These are phyloP conservation scores for Manacus vitellinus DNA, from an alignment of 2,113 vertebrate species.

Conservation along the genomic window DNA sequence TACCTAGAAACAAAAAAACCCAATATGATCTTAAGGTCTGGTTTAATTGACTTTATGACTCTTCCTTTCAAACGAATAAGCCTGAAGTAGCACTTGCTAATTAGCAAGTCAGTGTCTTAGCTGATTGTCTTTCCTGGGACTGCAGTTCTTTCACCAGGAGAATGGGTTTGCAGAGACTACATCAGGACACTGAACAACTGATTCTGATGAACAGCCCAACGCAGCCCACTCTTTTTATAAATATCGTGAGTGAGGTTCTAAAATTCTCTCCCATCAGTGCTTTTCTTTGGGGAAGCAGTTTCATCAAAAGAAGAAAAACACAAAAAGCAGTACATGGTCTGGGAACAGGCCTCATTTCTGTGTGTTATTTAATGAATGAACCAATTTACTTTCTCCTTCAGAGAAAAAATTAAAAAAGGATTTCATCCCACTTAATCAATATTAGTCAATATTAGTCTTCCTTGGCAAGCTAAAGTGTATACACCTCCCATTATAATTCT, in stretches of 20 bases:
- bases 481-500: background rate
- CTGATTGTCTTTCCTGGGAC: background rate
- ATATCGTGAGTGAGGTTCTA: background rate
- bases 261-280: background rate
- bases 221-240: accelerated
- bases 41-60: background rate
- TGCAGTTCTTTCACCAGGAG: background rate
- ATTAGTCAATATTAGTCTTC: background rate
- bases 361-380: background rate
- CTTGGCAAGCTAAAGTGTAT: background rate
- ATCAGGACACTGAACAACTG: background rate
- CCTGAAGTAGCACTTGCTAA: slow-evolving; percentile 5
- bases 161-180: background rate
- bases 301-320: background rate
- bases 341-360: background rate
- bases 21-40: background rate
- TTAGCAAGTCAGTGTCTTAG: background rate
- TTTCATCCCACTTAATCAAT: slow-evolving; percentile 8
- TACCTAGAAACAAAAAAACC: background rate
- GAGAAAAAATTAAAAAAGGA: background rate
- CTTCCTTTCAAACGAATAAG: background rate
- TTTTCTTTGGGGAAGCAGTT: background rate
- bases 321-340: background rate
- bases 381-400: background rate
- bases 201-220: background rate